Evolutionary conservation across 2,888 invertebrate genomes (phyloP).

Genomic region (Alcis repandata): DNA sequence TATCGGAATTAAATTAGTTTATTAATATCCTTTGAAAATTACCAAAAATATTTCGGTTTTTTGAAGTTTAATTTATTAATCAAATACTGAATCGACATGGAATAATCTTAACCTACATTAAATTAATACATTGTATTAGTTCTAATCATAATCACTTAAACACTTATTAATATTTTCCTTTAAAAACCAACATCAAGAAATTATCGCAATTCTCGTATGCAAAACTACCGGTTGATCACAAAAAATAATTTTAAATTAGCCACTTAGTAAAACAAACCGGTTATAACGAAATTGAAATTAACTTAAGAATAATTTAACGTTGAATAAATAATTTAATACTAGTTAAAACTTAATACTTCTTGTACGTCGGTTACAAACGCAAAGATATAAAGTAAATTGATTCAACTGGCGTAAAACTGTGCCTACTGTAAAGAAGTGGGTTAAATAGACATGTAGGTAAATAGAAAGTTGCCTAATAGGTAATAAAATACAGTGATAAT

Average conservation of each 20-base stretch:
- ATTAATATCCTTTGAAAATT: neutral
- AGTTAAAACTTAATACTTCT: neutral
- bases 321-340: conserved; percentile 16
- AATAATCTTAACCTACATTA: neutral
- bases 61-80: neutral
- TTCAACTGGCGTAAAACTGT: conserved; percentile 37
- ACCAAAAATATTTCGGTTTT: neutral
- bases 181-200: conserved; percentile 40
- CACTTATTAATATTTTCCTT: neutral
- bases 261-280: conserved; percentile 17
- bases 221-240: conserved; percentile 45
- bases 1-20: conserved; percentile 22
- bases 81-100: neutral
- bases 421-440: conserved; percentile 31
- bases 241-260: conserved; percentile 42
- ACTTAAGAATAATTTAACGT: conserved; percentile 27
- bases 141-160: conserved; percentile 7
- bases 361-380: conserved; percentile 15
- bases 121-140: neutral
- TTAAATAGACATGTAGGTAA: conserved; percentile 33
- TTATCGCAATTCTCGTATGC: conserved; percentile 42
- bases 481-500: conserved; percentile 26
- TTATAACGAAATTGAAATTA: conserved; percentile 30
- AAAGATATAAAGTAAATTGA: conserved; percentile 33
- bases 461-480: conserved; percentile 40